These are phyloP conservation scores for Syritta pipiens DNA, from an alignment of 2,888 invertebrate species.

Conservation along the genomic window DNA sequence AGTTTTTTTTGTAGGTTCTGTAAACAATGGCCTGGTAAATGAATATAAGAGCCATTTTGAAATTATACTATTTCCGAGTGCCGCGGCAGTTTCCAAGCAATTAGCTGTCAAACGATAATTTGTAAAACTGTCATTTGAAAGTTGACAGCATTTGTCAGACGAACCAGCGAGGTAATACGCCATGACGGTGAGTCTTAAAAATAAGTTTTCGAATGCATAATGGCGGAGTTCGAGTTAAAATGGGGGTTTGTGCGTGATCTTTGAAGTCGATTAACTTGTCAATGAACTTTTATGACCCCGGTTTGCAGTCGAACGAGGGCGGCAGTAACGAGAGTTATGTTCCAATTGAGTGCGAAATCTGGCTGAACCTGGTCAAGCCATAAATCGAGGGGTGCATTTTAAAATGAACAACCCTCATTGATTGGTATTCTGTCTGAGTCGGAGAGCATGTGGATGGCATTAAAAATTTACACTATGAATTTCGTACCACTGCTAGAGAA, in stretches of 20 bases:
- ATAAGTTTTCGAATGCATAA: not conserved
- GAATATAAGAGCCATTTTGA: conserved; percentile 65
- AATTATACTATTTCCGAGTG: conserved; percentile 33
- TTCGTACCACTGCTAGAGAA: not conserved
- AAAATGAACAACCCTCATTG: conserved; percentile 48
- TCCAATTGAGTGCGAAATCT: conserved; percentile 78
- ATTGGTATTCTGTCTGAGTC: conserved; percentile 19
- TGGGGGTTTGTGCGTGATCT: conserved; percentile 28
- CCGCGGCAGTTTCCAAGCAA: conserved; percentile 48
- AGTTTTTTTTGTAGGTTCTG: conserved; percentile 33
- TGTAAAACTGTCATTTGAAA: conserved; percentile 65
- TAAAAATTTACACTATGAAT: conserved; percentile 40
- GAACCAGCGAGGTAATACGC: conserved; percentile 32
- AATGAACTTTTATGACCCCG: conserved; percentile 53
- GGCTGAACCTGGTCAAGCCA: conserved; percentile 58
- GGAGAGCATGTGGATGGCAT: conserved; percentile 12
- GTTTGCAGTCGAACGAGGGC: not conserved
- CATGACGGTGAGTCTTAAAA: conserved; percentile 37
- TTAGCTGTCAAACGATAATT: conserved; percentile 67
- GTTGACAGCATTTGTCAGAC: conserved; percentile 51
- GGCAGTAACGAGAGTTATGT: conserved; percentile 69
- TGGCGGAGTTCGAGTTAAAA: not conserved
- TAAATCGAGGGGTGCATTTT: conserved; percentile 62
- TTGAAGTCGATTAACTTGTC: conserved; percentile 58
- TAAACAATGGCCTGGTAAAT: conserved; percentile 63